Conservation (phyloP, 2,888 invertebrate species). For the Apamea epomidion region DNA sequence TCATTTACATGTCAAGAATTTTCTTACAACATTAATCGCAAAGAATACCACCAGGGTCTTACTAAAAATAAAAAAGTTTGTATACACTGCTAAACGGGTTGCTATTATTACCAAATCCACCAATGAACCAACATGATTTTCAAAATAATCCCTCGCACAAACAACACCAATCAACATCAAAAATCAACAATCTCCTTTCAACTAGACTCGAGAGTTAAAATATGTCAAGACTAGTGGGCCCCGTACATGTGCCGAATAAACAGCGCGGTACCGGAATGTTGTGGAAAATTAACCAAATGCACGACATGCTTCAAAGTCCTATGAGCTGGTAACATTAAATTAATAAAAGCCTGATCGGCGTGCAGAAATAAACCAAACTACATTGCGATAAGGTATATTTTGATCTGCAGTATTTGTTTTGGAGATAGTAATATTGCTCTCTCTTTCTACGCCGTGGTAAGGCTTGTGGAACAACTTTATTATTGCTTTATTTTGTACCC, state of each 20-base stretch:
- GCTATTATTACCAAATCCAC: not conserved
- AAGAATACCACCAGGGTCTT: not conserved
- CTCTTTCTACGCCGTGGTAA: conserved; percentile 36
- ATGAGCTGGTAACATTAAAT: conserved; percentile 42
- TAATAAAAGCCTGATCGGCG: fast-evolving
- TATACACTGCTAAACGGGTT: not conserved
- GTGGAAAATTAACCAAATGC: conserved; percentile 34
- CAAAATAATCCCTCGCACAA: no score
- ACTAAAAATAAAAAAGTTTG: not conserved
- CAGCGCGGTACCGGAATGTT: not conserved
- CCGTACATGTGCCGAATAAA: not conserved
- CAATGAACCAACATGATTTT: not conserved
- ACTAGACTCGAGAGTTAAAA: not conserved
- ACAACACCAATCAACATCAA: not conserved
- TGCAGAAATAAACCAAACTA: fast-evolving
- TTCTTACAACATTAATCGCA: not conserved
- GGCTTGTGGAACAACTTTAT: not conserved
- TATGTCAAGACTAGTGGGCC: not conserved
- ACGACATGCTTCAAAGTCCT: conserved; percentile 27
- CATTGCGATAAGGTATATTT: not conserved
- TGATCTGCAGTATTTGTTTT: not conserved
- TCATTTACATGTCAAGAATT: not conserved
- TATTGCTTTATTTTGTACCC: not conserved
- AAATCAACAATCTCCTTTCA: not conserved
- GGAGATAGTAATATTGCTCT: not conserved